These are phyloP conservation scores for Drosophila tripunctata DNA, from an alignment of 2,888 invertebrate genomes.

Conservation along the genomic window DNA sequence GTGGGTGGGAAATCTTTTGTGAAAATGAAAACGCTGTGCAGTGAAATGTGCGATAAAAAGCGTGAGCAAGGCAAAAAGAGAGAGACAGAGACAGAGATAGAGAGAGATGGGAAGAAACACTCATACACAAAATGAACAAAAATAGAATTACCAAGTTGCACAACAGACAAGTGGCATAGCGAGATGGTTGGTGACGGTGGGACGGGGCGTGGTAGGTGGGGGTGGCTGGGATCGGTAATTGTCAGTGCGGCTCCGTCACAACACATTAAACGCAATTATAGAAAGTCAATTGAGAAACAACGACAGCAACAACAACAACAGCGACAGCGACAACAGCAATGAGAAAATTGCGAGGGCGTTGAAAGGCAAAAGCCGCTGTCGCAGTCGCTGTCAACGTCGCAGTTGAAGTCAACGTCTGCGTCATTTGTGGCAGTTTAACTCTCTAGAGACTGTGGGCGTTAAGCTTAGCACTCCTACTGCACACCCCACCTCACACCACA, in stretches of 20 bases:
- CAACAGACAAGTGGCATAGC: constrained; percentile 46
- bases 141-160: constrained; percentile 71
- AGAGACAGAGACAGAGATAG: too few relatives aligned
- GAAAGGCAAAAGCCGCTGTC: constrained; percentile 42
- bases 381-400: constrained; percentile 13
- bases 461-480: constrained; percentile 16
- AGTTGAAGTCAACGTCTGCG: constrained; percentile 11
- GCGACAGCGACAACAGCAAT: constrained; percentile 23
- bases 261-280: constrained; percentile 81
- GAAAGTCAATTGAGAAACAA: constrained; percentile 72
- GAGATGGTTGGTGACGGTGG: not conserved
- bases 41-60: constrained; percentile 66
- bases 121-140: constrained; percentile 52
- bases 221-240: constrained; percentile 25
- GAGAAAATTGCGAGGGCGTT: constrained; percentile 67
- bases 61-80: too few relatives aligned
- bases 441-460: constrained; percentile 24
- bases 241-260: constrained; percentile 66
- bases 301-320: constrained; percentile 16
- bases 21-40: constrained; percentile 53
- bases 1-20: constrained; percentile 31
- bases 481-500: not conserved
- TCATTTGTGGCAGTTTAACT: constrained; percentile 14
- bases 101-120: too few relatives aligned
- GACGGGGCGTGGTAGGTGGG: not conserved